These are phyloP conservation scores for Nycticorax nycticorax DNA, from an alignment of 2,113 vertebrate genomes.

Conservation along the genomic window DNA sequence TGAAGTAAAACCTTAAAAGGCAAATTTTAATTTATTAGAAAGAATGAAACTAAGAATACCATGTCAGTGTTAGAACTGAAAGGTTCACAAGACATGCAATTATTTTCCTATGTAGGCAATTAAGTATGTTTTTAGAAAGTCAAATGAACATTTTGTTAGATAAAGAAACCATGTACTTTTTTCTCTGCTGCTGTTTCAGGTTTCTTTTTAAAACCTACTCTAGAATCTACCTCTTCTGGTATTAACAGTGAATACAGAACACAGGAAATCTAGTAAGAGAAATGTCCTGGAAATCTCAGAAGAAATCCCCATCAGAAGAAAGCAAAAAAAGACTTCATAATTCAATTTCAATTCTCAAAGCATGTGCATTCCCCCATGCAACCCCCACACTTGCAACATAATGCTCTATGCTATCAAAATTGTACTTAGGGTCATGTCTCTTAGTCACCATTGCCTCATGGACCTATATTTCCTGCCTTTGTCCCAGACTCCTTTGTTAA, in stretches of 20 bases:
- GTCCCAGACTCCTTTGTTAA: background rate
- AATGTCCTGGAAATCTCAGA: background rate
- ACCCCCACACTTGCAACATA: background rate
- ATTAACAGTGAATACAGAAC: background rate
- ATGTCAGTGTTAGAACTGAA: background rate
- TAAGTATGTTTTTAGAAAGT: conserved; percentile 15
- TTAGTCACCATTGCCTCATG: background rate
- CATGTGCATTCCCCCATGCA: background rate
- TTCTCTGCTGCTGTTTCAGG: background rate
- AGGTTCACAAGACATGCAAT: background rate
- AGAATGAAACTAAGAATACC: background rate
- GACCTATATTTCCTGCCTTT: background rate
- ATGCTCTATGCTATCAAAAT: background rate
- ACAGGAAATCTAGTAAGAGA: background rate
- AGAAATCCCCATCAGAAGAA: background rate
- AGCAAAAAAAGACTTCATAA: background rate
- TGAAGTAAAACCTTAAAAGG: background rate
- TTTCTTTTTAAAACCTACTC: background rate
- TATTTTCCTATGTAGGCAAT: background rate
- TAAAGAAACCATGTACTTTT: background rate
- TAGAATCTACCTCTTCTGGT: background rate
- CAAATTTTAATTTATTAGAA: background rate
- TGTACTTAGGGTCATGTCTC: background rate
- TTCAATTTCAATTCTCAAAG: background rate
- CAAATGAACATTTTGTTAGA: background rate